phyloP scores from a whole-genome alignment of 2,888 invertebrate genomes.

The Drosophila parthenogenetica region DNA sequence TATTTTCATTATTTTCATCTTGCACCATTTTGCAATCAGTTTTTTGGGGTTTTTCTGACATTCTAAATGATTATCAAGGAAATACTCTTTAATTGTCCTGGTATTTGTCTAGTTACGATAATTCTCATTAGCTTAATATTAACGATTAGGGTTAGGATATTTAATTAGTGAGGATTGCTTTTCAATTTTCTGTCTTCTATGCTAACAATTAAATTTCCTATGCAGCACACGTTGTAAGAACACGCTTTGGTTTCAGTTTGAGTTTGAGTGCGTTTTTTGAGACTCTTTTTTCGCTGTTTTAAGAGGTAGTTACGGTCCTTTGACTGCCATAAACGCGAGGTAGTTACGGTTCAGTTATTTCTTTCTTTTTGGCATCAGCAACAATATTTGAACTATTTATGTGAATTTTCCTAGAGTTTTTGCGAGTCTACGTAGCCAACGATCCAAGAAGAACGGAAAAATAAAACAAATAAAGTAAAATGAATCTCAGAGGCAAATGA shows the following conservation, averaged over 20 bases:
- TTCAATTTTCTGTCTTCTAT: conserved; percentile 52
- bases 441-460: conserved; percentile 13
- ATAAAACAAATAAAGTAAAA: conserved; percentile 27
- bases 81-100: conserved; percentile 65
- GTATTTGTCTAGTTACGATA: conserved; percentile 64
- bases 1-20: conserved; percentile 45
- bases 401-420: conserved; percentile 22
- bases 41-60: conserved; percentile 47
- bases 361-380: conserved; percentile 30
- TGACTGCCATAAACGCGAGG: conserved; percentile 59
- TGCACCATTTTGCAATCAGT: conserved; percentile 39
- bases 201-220: conserved; percentile 60
- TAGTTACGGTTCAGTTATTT: conserved; percentile 63
- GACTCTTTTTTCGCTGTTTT: conserved; percentile 23
- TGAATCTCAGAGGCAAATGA: conserved; percentile 15
- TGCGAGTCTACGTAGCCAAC: not conserved
- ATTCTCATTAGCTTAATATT: conserved; percentile 39
- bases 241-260: conserved; percentile 35
- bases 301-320: conserved; percentile 71
- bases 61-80: conserved; percentile 75
- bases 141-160: conserved; percentile 23
- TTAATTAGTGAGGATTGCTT: conserved; percentile 65
- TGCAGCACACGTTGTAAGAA: conserved; percentile 42
- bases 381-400: conserved; percentile 36
- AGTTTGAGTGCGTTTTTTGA: not conserved